Conservation (phyloP, 2,888 invertebrate species). For the Glaucopsyche alexis region DNA sequence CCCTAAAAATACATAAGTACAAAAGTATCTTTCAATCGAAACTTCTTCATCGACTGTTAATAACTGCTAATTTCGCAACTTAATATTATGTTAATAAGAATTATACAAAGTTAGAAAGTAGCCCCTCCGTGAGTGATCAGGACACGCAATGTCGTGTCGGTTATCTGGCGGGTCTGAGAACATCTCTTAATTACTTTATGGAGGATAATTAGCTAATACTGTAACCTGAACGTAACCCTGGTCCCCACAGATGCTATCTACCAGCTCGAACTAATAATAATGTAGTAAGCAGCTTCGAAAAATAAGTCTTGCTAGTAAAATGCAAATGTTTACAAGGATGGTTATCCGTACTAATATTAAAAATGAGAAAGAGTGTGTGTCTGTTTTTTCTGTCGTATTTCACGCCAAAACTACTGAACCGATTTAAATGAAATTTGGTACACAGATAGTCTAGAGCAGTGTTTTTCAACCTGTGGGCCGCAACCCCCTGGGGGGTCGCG, state of each 20-base stretch:
- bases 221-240: neutral
- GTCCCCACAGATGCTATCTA: neutral
- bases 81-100: neutral
- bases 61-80: neutral
- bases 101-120: neutral
- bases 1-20: no score
- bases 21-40: no score
- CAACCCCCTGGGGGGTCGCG: no score
- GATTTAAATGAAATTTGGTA: no score
- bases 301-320: no score
- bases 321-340: no score
- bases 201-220: constrained; percentile 15
- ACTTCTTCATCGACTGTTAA: neutral
- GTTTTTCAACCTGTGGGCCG: no score
- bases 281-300: neutral
- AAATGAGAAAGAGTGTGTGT: no score
- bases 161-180: constrained; percentile 41
- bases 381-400: no score
- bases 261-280: constrained; percentile 5
- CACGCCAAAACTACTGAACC: no score
- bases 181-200: constrained; percentile 36
- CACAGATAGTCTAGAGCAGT: no score
- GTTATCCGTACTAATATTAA: no score
- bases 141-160: constrained; percentile 35
- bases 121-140: neutral